Evolutionary conservation across 2,888 invertebrate species (phyloP).

Genomic region (Melieria picta): DNA sequence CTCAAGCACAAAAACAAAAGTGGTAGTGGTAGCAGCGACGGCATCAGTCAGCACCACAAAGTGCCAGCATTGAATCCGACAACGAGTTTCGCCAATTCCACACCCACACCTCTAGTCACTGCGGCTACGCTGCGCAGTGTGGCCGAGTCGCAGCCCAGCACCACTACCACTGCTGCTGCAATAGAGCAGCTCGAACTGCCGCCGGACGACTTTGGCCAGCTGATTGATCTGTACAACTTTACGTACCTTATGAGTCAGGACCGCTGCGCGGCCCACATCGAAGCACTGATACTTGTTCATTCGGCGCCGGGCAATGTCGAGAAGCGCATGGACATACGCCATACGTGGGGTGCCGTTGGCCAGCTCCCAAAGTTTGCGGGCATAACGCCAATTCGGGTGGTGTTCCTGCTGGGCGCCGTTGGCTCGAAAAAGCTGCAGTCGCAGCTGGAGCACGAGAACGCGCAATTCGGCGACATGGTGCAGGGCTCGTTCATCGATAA

Average conservation of each 20-base stretch:
- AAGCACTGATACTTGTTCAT: slow-evolving; percentile 73
- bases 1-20: slow-evolving; percentile 8
- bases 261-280: slow-evolving; percentile 68
- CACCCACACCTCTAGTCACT: slow-evolving; percentile 37
- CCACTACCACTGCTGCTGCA: slow-evolving; percentile 13
- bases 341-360: slow-evolving; percentile 75
- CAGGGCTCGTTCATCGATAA: slow-evolving; percentile 82
- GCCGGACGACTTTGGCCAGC: slow-evolving; percentile 46
- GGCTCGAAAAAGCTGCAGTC: slow-evolving; percentile 59
- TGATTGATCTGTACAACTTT: slow-evolving; percentile 73
- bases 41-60: slow-evolving; percentile 3
- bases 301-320: slow-evolving; percentile 75
- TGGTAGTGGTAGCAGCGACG: slow-evolving; percentile 16
- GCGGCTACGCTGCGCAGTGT: slow-evolving; percentile 34
- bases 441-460: slow-evolving; percentile 69
- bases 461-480: slow-evolving; percentile 73
- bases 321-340: slow-evolving; percentile 75
- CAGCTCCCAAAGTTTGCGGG: slow-evolving; percentile 58
- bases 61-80: slow-evolving; percentile 1
- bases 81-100: slow-evolving; percentile 6
- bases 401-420: slow-evolving; percentile 76
- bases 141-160: slow-evolving; percentile 41
- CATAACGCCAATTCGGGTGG: slow-evolving; percentile 68
- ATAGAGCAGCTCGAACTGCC: slow-evolving; percentile 24
- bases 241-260: slow-evolving; percentile 71